These are phyloP conservation scores for Atherix ibis DNA, from an alignment of 2,888 invertebrate genomes.

Conservation along the genomic window DNA sequence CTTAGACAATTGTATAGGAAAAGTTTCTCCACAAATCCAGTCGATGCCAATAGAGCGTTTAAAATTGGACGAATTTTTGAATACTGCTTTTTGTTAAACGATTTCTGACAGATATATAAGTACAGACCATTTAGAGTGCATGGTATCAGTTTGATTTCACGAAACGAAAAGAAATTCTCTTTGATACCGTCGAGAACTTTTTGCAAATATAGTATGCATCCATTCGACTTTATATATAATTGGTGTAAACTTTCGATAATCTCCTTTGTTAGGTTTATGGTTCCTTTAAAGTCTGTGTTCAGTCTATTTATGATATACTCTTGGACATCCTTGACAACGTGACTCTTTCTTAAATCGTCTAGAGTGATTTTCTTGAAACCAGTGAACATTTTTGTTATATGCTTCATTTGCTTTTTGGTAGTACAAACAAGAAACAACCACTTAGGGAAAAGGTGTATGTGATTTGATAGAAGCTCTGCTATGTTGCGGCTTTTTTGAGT, in stretches of 20 bases:
- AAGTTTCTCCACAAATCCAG: slow-evolving; percentile 66
- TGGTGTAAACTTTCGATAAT: slow-evolving; percentile 93
- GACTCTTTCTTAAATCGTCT: slow-evolving; percentile 76
- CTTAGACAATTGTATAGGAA: slow-evolving; percentile 69
- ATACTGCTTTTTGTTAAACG: slow-evolving; percentile 80
- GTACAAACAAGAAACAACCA: slow-evolving; percentile 87
- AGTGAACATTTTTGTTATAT: slow-evolving; percentile 65
- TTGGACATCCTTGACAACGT: slow-evolving; percentile 89
- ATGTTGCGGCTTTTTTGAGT: slow-evolving; percentile 45
- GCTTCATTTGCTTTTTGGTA: slow-evolving; percentile 69
- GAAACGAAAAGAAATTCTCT: slow-evolving; percentile 78
- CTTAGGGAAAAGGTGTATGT: slow-evolving; percentile 80
- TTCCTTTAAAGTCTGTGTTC: slow-evolving; percentile 74
- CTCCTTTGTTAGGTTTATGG: slow-evolving; percentile 76
- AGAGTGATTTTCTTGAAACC: slow-evolving; percentile 83
- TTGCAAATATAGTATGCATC: slow-evolving; percentile 74
- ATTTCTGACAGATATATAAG: slow-evolving; percentile 83
- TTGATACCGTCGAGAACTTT: slow-evolving; percentile 84
- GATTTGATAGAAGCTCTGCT: slow-evolving; percentile 70
- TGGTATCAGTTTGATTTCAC: slow-evolving; percentile 86
- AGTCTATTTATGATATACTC: slow-evolving; percentile 82
- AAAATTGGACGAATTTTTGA: slow-evolving; percentile 71
- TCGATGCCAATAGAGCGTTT: slow-evolving; percentile 74
- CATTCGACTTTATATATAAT: slow-evolving; percentile 89
- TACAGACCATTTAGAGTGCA: slow-evolving; percentile 90